These are phyloP conservation scores for Chlorocebus sabaeus DNA, from an alignment of 2,113 vertebrate genomes.

Conservation along the genomic window DNA sequence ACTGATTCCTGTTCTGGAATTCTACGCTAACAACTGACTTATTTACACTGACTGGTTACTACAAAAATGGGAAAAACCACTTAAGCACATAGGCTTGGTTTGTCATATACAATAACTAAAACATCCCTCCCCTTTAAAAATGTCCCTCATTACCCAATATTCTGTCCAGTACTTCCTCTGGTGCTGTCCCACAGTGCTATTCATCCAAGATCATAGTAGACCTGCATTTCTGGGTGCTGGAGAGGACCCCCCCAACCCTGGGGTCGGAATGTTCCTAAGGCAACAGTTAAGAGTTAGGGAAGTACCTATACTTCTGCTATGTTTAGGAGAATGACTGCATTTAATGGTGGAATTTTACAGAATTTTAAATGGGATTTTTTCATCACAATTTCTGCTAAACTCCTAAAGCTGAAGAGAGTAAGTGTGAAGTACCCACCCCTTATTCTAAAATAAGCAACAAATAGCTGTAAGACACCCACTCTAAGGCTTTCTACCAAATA, in stretches of 20 bases:
- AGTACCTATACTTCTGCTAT: neutral
- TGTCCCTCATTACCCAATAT: neutral
- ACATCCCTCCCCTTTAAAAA: neutral
- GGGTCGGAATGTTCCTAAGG: neutral
- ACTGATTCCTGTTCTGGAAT: neutral
- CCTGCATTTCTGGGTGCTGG: neutral
- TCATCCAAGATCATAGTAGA: neutral
- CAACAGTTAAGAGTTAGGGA: neutral
- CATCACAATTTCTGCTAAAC: neutral
- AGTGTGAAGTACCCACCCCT: neutral
- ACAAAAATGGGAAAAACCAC: neutral
- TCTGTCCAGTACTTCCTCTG: neutral
- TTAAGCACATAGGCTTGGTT: neutral
- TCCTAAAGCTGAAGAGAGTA: neutral
- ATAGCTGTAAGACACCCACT: neutral
- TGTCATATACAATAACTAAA: slow-evolving; percentile 1
- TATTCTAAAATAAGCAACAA: neutral
- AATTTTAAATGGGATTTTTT: neutral
- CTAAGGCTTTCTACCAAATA: neutral
- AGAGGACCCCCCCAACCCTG: neutral
- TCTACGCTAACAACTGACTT: neutral
- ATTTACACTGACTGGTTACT: neutral
- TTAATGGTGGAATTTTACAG: slow-evolving; percentile 2
- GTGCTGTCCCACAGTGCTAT: neutral
- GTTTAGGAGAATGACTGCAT: neutral